Evolutionary conservation across 1,140 invertebrate genomes (phyloP), one percentile per base, ranked within the genome.

Genomic region (Calephelis virginiensis): DNA sequence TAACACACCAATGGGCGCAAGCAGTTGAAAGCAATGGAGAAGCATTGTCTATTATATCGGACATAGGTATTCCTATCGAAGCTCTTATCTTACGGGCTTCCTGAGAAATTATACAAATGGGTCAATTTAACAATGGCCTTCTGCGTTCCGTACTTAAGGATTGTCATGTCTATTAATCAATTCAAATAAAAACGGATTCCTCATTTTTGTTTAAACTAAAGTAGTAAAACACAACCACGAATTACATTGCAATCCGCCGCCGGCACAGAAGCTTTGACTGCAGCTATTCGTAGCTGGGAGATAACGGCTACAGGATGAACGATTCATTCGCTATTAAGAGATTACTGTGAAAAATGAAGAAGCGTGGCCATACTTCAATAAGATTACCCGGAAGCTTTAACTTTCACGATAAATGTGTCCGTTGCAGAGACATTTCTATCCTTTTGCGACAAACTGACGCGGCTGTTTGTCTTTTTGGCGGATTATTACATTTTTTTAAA

Each of bases 281-380:
- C 7, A 59, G 28, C 28, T 38, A 59, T 59, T 37, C 12, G 28
- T 11, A 59, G 12, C 37, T 38, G 12, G 53, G 11, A 59, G 17
- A 56, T 59, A 38, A 28, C 53, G 53, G 17, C 28, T 37, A 37
- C 37, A 28, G 53, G 37, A 59, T 38, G 53, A 38, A 37, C 28
- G 53, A 59, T 38, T 59, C 53, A 59, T 59, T 59, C 53, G 53
- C 37, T 59, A 59, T 59, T 59, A 59, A 59, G 53, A 59, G 53
- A 59, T 59, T 59, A 59, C 53, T n/a, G 53, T 59, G 53, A 59
- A 59, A 59, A 59, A 59, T 59, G 53, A 59, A 59, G 53, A 59
- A 59, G 53, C 53, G 53, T 17, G 53, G 28, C 53, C 53, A 59
- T 59, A 59, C 53, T 59, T 59, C 53, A 59, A 59, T 59, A 38